Evolutionary conservation across 2,888 invertebrate genomes (phyloP), one percentile per base, ranked within the genome.

Genomic region (Protophormia terraenovae): DNA sequence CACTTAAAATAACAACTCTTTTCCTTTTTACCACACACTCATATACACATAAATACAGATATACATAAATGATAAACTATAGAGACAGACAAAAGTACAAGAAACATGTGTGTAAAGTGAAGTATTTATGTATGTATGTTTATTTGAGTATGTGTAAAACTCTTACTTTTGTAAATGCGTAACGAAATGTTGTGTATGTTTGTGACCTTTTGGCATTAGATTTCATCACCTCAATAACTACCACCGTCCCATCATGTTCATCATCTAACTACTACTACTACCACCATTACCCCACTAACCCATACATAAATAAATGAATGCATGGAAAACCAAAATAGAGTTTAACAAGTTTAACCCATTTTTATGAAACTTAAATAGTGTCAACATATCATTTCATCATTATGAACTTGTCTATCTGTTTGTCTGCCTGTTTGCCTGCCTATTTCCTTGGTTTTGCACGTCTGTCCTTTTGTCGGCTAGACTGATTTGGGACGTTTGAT

Each of bases 1-100:
- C 91, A 90, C 91, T 90, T 91, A 89, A 89, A 90, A 89, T 88
- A 89, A 89, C 88, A 90, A 85, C 85, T 69, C 78, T 69, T 64
- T 75, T 71, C 69, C 85, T 64, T 69, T 64, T 41, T 12, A 2
- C 1, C 38, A 38, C 45, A 19, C 19, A n/a, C 10, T 32, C 10
- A 60, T 50, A 12, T 29, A 27, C 32, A 35, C 16, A 45, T 22
- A n/a, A 10, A 66, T 5, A 27, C 16, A 71, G 24, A 19, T 16
- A 53, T 7, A 67, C 45, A 64, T 19, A 47, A 5, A 14, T 19
- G 41, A 53, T 50, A 79, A 22, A 45, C 71, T 22, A 55, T 50
- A 71, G 41, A 35, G 22, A 47, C 24, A 71, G 14, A 55, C n/a
- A 67, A 10, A 66, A 45, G 27, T 60, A 24, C 6, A 71, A 67